A percentile compares a stretch with the other conserved stretches of the same genome.
Conservation (phyloP, 1,140 invertebrate species). For the Drosophila pachea region DNA sequence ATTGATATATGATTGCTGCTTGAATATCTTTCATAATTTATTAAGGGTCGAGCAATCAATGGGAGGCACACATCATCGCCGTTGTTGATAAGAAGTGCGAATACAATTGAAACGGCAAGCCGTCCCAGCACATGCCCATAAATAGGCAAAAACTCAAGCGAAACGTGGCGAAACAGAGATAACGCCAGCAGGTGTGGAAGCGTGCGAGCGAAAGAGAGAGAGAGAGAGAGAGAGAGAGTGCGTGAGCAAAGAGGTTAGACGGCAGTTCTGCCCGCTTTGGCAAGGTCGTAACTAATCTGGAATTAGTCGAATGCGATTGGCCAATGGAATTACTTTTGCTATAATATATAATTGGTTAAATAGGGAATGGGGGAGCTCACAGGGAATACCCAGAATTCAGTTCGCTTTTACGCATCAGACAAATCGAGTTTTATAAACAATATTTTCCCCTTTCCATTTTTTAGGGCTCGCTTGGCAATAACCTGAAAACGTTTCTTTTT, state of each 20-base stretch:
- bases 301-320: background rate
- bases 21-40: constrained; percentile 18
- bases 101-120: constrained; percentile 28
- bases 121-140: constrained; percentile 65
- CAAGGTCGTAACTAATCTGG: constrained; percentile 63
- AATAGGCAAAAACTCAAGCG: constrained; percentile 60
- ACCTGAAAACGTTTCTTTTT: constrained; percentile 15
- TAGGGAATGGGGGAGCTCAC: background rate
- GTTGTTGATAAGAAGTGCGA: constrained; percentile 48
- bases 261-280: background rate
- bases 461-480: constrained; percentile 5
- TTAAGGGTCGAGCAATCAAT: constrained; percentile 20
- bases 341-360: background rate
- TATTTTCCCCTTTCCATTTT: no score
- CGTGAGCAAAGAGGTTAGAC: background rate
- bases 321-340: background rate
- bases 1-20: constrained; percentile 1
- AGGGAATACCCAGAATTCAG: background rate
- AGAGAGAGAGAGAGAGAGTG: background rate
- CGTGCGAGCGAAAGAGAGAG: background rate
- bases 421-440: background rate
- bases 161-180: constrained; percentile 14
- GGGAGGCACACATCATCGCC: constrained; percentile 22
- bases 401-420: constrained; percentile 4
- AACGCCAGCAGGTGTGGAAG: background rate